These are phyloP conservation scores for Eptatretus atami DNA, from an alignment of 2,797 vertebrate species.

Conservation along the genomic window DNA sequence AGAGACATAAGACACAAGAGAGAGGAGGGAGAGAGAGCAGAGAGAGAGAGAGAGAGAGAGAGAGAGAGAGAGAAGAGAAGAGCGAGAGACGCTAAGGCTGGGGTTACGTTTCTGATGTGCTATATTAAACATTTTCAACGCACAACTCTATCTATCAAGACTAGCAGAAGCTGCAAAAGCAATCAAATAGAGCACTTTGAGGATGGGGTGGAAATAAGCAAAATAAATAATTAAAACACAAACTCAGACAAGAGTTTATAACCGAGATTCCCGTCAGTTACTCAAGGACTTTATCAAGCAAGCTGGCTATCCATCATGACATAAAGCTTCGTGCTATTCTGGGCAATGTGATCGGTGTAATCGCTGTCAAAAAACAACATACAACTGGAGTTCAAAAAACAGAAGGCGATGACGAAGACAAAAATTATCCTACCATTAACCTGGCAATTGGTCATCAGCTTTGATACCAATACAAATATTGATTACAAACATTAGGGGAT, in stretches of 20 bases:
- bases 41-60: too few relatives aligned
- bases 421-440: constrained; percentile 7
- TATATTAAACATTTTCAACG: too few relatives aligned
- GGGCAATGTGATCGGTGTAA: constrained; percentile 82
- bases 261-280: constrained; percentile 25
- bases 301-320: constrained; percentile 89
- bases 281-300: constrained; percentile 69
- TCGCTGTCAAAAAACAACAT: constrained; percentile 28
- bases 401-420: constrained; percentile 7
- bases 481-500: too few relatives aligned
- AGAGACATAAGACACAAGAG: too few relatives aligned
- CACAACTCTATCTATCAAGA: too few relatives aligned
- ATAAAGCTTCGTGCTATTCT: constrained; percentile 79
- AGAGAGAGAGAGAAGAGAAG: too few relatives aligned
- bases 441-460: constrained; percentile 6
- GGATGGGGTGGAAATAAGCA: neutral
- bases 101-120: too few relatives aligned
- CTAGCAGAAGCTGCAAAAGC: too few relatives aligned
- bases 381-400: neutral
- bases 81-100: too few relatives aligned
- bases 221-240: neutral
- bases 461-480: too few relatives aligned
- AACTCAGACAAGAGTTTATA: constrained; percentile 1
- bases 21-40: too few relatives aligned
- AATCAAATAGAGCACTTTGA: too few relatives aligned